Conservation (phyloP, 2,797 vertebrate genomes). For the Poeciliopsis infans region DNA sequence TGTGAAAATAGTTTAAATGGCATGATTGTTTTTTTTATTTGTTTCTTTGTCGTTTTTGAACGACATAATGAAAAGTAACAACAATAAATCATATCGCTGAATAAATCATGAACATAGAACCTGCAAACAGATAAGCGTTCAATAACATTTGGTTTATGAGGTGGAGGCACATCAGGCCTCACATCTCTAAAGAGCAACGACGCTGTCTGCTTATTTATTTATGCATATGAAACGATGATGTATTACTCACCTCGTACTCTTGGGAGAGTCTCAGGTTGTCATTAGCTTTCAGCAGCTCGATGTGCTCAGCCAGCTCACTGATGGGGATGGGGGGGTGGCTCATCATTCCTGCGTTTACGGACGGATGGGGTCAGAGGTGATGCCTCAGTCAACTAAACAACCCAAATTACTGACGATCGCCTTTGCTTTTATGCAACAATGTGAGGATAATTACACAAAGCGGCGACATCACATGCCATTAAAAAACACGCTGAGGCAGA, state of each 20-base stretch:
- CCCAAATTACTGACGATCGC: constrained; percentile 39
- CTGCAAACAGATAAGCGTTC: constrained; percentile 47
- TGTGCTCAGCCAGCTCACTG: constrained; percentile 94
- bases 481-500: constrained; percentile 61
- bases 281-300: constrained; percentile 96
- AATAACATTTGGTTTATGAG: constrained; percentile 57
- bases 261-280: constrained; percentile 99
- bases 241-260: constrained; percentile 92
- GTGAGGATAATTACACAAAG: constrained; percentile 57
- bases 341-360: constrained; percentile 88
- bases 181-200: constrained; percentile 39
- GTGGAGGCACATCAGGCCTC: constrained; percentile 50
- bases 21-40: background rate
- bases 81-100: constrained; percentile 59
- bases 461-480: constrained; percentile 61
- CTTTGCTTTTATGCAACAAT: constrained; percentile 53
- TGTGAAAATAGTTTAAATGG: background rate
- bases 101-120: constrained; percentile 67
- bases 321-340: constrained; percentile 96
- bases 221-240: constrained; percentile 29
- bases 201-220: constrained; percentile 38
- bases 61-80: constrained; percentile 48
- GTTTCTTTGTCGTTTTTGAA: background rate
- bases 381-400: constrained; percentile 1
- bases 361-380: constrained; percentile 47